Base-by-base conservation (phyloP, 2,888 invertebrate species). In the Scaptodrosophila latifasciaeformis region DNA sequence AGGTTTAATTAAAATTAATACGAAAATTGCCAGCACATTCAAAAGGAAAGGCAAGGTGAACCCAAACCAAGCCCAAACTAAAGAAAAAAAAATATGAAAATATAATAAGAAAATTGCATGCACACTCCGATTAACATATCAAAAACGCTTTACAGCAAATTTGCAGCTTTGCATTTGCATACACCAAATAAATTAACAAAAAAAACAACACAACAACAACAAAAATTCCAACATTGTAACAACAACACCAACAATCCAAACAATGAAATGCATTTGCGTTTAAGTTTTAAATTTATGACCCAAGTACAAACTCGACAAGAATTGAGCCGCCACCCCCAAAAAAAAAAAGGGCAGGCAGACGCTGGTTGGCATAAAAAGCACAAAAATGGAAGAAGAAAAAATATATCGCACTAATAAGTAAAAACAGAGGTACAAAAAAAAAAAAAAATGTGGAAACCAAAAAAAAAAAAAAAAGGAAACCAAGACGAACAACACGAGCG, bases 61-160 rank as follows among this genome's bases (percentile, higher is more conserved):
- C n/a, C n/a, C n/a, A n/a, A 24, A 24, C 4, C 24, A 24, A 24
- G 24, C 24, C 24, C 18, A 19, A 17, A 19, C n/a, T 18, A 19
- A 4, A 19, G 15, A 18, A 39, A 39, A 10, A 18, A 40, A 40
- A 40, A 18, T 3, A 21, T 37, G 74, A 75, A 65, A 68, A 59
- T 63, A 69, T 82, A 81, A 82, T 70, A 75, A 56, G 69, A 67
- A 70, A 82, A 70, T 83, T 69, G 80, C 78, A 78, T 82, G 80
- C 70, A 57, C 49, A 51, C 45, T 60, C 52, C 75, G 68, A 70
- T 75, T 80, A 75, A 77, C 75, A 75, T 77, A 77, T 76, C 74
- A 76, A 76, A 74, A 54, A 54, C 44, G 31, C 43, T 72, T 71
- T 54, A 68, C 72, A 67, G 61, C 66, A 64, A 66, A 57, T 72